Evolutionary conservation across 1,140 invertebrate genomes (phyloP).

Genomic region (Vollenhovia emeryi): DNA sequence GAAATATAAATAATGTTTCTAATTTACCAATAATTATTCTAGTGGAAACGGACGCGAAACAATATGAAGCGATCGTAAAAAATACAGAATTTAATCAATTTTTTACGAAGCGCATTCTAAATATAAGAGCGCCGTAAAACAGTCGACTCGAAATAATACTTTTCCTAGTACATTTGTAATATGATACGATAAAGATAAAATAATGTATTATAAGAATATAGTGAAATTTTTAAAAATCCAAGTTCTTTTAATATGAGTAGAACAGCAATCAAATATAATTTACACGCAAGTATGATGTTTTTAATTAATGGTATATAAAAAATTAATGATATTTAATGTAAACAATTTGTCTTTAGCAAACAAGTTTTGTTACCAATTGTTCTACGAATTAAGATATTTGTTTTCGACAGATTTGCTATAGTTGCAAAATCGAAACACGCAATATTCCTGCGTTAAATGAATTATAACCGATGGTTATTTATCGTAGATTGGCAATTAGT

Average conservation of each 20-base stretch:
- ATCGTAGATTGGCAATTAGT: conserved; percentile 76
- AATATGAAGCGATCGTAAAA: not conserved
- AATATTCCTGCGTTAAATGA: conserved; percentile 10
- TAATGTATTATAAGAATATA: too few relatives aligned
- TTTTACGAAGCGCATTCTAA: conserved; percentile 40
- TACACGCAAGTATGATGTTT: not conserved
- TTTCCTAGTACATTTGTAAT: conserved; percentile 5
- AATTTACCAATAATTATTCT: not conserved
- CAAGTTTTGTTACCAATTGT: not conserved
- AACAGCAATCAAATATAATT: not conserved
- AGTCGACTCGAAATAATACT: conserved; percentile 2
- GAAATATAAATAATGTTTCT: not conserved
- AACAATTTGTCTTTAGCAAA: not conserved
- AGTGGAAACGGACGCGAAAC: not conserved
- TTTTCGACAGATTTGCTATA: not conserved
- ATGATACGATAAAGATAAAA: not conserved
- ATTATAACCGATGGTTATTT: conserved; percentile 34
- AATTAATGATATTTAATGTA: not conserved
- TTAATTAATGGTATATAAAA: not conserved
- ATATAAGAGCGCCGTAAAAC: conserved; percentile 48
- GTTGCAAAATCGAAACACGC: not conserved
- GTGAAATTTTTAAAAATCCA: too few relatives aligned
- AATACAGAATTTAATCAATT: conserved; percentile 52
- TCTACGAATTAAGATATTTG: not conserved
- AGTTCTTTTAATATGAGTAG: not conserved